Conservation (phyloP, 1,140 invertebrate genomes). For the Drosophila novamexicana region DNA sequence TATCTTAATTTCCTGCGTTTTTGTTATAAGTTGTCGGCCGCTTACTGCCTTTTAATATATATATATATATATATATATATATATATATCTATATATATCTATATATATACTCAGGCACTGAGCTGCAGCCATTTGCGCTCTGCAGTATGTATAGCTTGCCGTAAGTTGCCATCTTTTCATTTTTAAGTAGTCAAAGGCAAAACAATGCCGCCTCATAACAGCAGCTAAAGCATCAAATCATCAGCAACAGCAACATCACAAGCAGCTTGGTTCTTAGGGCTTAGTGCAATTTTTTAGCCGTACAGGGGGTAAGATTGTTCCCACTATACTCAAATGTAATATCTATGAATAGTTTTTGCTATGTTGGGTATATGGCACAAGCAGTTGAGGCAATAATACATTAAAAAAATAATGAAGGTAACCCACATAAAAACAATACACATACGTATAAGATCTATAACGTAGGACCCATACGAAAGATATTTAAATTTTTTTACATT, state of each 20-base stretch:
- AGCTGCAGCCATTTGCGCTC: background rate
- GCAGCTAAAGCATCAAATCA: constrained; percentile 32
- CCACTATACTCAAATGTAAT: constrained; percentile 28
- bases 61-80: background rate
- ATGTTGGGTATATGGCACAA: too few relatives aligned
- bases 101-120: constrained; percentile 14
- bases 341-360: background rate
- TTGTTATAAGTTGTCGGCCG: background rate
- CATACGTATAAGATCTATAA: too few relatives aligned
- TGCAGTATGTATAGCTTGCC: constrained; percentile 2
- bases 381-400: too few relatives aligned
- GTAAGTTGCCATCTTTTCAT: constrained; percentile 30
- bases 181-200: constrained; percentile 56
- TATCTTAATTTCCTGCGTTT: constrained; percentile 19
- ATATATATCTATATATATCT: constrained; percentile 5
- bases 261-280: constrained; percentile 47
- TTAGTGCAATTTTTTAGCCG: constrained; percentile 8
- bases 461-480: too few relatives aligned
- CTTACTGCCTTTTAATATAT: background rate
- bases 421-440: too few relatives aligned
- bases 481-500: too few relatives aligned
- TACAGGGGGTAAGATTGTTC: constrained; percentile 37
- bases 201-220: constrained; percentile 55
- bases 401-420: too few relatives aligned
- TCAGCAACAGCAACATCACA: constrained; percentile 36